Evolutionary conservation across 2,113 vertebrate genomes (phyloP), one percentile per base, ranked within the genome.

Genomic region (Prietella phreatophila): DNA sequence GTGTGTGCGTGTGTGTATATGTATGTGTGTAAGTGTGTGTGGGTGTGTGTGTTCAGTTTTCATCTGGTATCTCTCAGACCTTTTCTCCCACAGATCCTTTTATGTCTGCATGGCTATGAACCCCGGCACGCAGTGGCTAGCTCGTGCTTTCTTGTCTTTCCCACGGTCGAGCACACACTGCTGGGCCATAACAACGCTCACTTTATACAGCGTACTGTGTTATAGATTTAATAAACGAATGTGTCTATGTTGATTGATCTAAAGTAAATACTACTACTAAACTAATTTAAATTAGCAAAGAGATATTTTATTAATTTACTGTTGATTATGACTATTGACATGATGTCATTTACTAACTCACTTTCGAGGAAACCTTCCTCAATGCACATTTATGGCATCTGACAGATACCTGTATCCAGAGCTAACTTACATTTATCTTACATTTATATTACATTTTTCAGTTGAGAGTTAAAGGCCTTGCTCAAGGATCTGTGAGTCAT

Each of bases 31-130:
- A 17, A 50, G 75, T 53, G 85, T 86, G 85, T n/a, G 25, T 50
- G 55, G 65, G 76, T 73, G 63, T 85, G 82, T 88, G 84, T 81
- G 83, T 58, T 71, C 65, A 76, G 83, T 67, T 89, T 76, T 89
- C 55, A 65, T 79, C 67, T 78, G 73, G 82, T 85, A 79, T 84
- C 82, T 88, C 83, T 88, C 75, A 84, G 83, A 56, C 73, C 75
- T 82, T 82, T 87, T 71, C 86, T 82, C 85, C 56, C 86, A 83
- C 84, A 39, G 79, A 47, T 50, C 67, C 81, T 84, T 86, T 89
- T 63, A 84, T 84, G 85, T 84, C 61, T 58, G 60, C 71, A 67
- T 65, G 47, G 60, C 81, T 84, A 71, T 89, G 58, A 84, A 71
- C 42, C 27, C 88, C 25, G 69, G 67, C 83, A 82, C 30, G 53